Evolutionary conservation across 2,888 invertebrate genomes (phyloP).

Genomic region (Drosophila meridiana): DNA sequence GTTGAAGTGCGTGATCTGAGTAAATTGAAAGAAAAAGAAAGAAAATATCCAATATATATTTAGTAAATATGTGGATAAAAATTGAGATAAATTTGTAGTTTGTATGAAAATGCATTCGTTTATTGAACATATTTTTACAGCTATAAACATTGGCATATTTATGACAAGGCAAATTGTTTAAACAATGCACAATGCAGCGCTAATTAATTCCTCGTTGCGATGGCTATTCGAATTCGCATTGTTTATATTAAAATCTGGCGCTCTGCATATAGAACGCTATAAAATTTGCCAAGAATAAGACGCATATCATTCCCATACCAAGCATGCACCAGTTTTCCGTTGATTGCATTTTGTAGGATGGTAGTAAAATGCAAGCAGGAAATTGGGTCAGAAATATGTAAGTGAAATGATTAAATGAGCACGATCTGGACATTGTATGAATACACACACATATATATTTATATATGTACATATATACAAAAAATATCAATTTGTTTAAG

Average conservation of each 20-base stretch:
- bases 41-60: neutral
- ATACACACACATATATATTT: neutral
- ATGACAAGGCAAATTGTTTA: conserved; percentile 33
- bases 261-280: conserved; percentile 43
- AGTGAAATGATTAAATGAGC: conserved; percentile 51
- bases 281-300: conserved; percentile 54
- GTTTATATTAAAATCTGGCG: conserved; percentile 32
- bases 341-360: conserved; percentile 29
- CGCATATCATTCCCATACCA: conserved; percentile 50
- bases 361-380: conserved; percentile 37
- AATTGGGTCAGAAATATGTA: conserved; percentile 72
- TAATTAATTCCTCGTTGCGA: conserved; percentile 61
- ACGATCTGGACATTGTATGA: conserved; percentile 16
- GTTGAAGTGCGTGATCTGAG: conserved; percentile 47
- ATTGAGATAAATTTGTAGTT: neutral
- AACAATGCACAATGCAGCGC: conserved; percentile 28
- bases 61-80: conserved; percentile 13
- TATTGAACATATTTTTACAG: conserved; percentile 25
- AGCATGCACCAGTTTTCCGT: conserved; percentile 26
- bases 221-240: conserved; percentile 26
- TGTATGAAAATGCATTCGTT: conserved; percentile 24
- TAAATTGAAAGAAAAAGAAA: neutral
- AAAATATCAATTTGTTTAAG: conserved; percentile 1
- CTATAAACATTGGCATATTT: conserved; percentile 46
- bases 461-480: neutral